A percentile compares a stretch with the other conserved stretches of the same genome.
These are phyloP conservation scores for Okamejei kenojei DNA, from an alignment of 2,797 vertebrate species.

Conservation along the genomic window DNA sequence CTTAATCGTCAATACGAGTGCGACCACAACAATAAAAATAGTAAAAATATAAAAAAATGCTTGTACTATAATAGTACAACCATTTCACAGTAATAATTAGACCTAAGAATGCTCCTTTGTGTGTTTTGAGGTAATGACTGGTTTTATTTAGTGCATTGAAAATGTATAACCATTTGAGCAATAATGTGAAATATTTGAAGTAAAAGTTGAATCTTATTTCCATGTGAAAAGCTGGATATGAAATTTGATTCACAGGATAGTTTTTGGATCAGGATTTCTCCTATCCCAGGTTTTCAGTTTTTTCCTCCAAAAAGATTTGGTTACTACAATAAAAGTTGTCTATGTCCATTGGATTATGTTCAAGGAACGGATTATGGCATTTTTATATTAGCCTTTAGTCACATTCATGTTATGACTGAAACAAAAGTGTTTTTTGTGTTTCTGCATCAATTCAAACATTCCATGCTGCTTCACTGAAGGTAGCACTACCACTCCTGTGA, in stretches of 20 bases:
- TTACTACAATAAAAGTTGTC: neutral
- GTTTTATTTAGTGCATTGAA: neutral
- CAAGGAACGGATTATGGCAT: neutral
- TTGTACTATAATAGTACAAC: no score
- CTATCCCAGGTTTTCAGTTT: neutral
- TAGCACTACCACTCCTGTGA: no score
- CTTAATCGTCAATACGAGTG: neutral
- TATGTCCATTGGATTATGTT: neutral
- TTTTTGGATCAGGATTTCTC: neutral
- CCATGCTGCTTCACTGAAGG: neutral
- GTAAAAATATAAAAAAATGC: neutral
- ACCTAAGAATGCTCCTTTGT: neutral
- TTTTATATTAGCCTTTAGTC: neutral
- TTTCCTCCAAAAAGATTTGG: neutral
- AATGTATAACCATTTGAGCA: neutral
- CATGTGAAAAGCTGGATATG: neutral
- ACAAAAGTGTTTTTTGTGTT: neutral
- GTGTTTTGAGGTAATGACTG: neutral
- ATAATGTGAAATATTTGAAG: neutral
- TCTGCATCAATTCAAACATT: slow-evolving; percentile 3
- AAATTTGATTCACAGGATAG: neutral
- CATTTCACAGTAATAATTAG: neutral
- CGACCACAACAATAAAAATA: neutral
- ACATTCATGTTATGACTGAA: neutral
- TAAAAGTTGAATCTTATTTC: neutral